Percentiles rank a stretch among this genome's conserved stretches.
Evolutionary conservation across 1,140 invertebrate species (phyloP).

Genomic region (Heliconius congener): DNA sequence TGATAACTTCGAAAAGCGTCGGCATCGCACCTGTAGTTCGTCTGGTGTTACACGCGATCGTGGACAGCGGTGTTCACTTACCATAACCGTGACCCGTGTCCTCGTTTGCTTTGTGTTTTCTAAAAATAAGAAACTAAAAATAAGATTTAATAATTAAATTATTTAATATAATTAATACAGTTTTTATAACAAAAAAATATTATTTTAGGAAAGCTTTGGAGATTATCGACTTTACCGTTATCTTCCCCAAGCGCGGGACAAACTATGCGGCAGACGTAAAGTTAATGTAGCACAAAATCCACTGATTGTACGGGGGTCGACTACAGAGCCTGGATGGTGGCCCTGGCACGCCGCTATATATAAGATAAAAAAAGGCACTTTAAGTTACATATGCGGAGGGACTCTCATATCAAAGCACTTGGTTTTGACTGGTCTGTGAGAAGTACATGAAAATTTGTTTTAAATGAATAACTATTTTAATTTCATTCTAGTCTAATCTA

Average conservation of each 20-base stretch:
- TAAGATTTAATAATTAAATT: too few relatives aligned
- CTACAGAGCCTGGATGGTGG: slow-evolving; percentile 86
- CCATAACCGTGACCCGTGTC: too few relatives aligned
- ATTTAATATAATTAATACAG: too few relatives aligned
- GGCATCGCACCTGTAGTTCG: too few relatives aligned
- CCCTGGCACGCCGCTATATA: slow-evolving; percentile 92
- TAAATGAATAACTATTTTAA: too few relatives aligned
- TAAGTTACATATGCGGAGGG: slow-evolving; percentile 61
- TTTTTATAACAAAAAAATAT: neutral
- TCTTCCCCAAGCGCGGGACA: neutral
- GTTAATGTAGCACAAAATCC: slow-evolving; percentile 45
- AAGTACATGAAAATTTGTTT: too few relatives aligned
- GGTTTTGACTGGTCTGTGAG: slow-evolving; percentile 46
- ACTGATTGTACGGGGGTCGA: slow-evolving; percentile 47
- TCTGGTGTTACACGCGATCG: too few relatives aligned
- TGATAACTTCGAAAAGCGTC: too few relatives aligned
- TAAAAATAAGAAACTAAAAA: too few relatives aligned
- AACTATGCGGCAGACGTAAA: slow-evolving; percentile 50
- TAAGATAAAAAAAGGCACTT: slow-evolving; percentile 83
- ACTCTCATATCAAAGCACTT: slow-evolving; percentile 50
- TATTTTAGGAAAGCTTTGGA: neutral
- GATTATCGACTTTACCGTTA: neutral
- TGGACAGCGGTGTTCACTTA: too few relatives aligned
- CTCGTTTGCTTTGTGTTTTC: too few relatives aligned
- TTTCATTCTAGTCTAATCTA: too few relatives aligned